phyloP scores from a whole-genome alignment of 2,888 invertebrate genomes.

The Papilio protenor region DNA sequence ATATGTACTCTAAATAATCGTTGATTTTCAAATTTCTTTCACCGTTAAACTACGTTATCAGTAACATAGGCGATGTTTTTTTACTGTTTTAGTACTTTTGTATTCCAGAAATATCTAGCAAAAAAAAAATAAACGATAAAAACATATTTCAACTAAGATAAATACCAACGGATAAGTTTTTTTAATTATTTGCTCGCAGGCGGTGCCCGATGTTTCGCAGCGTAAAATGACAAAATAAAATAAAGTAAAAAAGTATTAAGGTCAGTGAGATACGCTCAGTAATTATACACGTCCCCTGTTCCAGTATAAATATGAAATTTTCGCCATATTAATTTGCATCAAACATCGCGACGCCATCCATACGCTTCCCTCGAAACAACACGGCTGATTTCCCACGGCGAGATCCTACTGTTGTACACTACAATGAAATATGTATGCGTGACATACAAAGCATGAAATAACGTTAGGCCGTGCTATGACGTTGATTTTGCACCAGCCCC shows the following conservation, averaged over 20 bases:
- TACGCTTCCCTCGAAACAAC: slow-evolving; percentile 46
- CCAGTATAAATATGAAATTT: slow-evolving; percentile 35
- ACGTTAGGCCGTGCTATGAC: slow-evolving; percentile 61
- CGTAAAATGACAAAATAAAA: slow-evolving; percentile 14
- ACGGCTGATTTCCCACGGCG: slow-evolving; percentile 74
- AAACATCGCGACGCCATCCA: slow-evolving; percentile 46
- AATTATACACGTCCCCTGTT: slow-evolving; percentile 22
- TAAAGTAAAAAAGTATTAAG: slow-evolving; percentile 41
- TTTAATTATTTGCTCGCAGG: background rate
- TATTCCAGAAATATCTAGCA: too few relatives aligned
- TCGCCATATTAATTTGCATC: slow-evolving; percentile 50
- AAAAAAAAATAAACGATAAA: too few relatives aligned
- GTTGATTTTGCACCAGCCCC: slow-evolving; percentile 58
- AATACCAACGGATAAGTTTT: background rate
- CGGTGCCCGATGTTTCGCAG: background rate
- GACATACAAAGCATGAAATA: slow-evolving; percentile 73
- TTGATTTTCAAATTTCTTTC: too few relatives aligned
- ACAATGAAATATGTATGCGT: slow-evolving; percentile 79
- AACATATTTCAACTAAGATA: background rate
- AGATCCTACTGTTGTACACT: slow-evolving; percentile 67
- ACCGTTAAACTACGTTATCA: too few relatives aligned
- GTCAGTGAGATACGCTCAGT: slow-evolving; percentile 27
- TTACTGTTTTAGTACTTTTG: too few relatives aligned
- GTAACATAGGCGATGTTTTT: too few relatives aligned
- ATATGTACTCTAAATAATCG: too few relatives aligned